Percentiles rank a stretch among this genome's conserved stretches.
These are phyloP conservation scores for Lucinisca nassula DNA, from an alignment of 2,888 invertebrate species.

Conservation along the genomic window DNA sequence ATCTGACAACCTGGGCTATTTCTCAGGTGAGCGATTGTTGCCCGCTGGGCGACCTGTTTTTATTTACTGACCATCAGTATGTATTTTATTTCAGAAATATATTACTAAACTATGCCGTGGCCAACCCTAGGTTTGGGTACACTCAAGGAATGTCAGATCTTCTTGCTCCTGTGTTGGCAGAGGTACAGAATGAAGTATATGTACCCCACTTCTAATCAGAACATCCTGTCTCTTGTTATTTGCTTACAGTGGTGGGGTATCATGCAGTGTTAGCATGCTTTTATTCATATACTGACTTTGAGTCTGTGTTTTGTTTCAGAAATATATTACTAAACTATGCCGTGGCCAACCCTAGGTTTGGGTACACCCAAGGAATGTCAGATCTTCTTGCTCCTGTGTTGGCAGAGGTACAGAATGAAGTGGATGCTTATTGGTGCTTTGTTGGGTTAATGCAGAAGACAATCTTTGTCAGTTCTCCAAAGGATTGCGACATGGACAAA, in stretches of 20 bases:
- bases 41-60: no score
- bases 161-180: conserved; percentile 88
- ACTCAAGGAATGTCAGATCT: conserved; percentile 89
- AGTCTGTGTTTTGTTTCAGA: conserved; percentile 88
- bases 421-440: conserved; percentile 89
- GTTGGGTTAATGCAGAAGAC: conserved; percentile 90
- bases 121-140: conserved; percentile 90
- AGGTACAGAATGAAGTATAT: conserved; percentile 88
- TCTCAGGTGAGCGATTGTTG: no score
- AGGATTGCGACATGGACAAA: conserved; percentile 97
- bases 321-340: conserved; percentile 98
- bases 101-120: conserved; percentile 96
- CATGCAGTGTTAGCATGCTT: no score
- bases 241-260: no score
- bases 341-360: conserved; percentile 91
- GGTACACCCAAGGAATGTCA: conserved; percentile 89
- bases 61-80: no score
- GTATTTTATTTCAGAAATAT: conserved; percentile 94
- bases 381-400: conserved; percentile 89
- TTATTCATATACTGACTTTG: no score
- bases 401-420: conserved; percentile 88
- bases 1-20: no score
- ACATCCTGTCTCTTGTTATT: no score
- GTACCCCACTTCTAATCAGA: no score
- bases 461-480: conserved; percentile 97